Base-by-base conservation (phyloP, 1,140 invertebrate species). In the Meloidogyne hapla region DNA sequence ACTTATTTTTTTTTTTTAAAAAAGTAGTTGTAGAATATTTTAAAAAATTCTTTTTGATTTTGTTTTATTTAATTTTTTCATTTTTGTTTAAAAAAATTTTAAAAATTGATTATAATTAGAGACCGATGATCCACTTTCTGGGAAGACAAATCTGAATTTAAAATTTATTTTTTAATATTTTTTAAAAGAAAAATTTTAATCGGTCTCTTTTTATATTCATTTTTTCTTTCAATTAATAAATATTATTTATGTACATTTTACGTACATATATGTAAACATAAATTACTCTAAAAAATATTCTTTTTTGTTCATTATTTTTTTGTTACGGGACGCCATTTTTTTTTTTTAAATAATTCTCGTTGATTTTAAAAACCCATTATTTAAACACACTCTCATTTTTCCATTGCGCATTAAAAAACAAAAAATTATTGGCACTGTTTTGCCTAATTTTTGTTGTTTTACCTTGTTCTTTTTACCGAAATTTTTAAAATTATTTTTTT, bases 1-100 rank as follows among this genome's bases (percentile, higher is more conserved):
- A 38, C 25, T 26, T 65, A 45, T 70, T 70, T 33, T 33, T 6
- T 33, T 33, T 33, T 33, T 70, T 70, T 23, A 42, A 70, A n/a
- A 25, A 56, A 45, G 13, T 42, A 45, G 38, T 45, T 70, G 18
- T 56, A 45, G 33, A n/a, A n/a, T n/a, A n/a, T n/a, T n/a, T n/a
- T 8, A 33, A 33, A 8, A 33, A 33, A 33, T 6, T 56, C 18
- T 48, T 40, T 69, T 42, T 21, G n/a, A 45, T 70, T 18, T 48
- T 48, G 13, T 48, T 48, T 48, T 3, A 18, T 48, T 18, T 18
- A 18, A n/a, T n/a, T n/a, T n/a, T n/a, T n/a, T n/a, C 45, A 18
- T 18, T 48, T 48, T 48, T 15, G 13, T 18, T 48, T 48, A 4
- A 48, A 48, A 48, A 18, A 18, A 5, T 48, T 48, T 48, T 48